Percentiles rank a stretch among this genome's conserved stretches.
phyloP scores from a whole-genome alignment of 2,113 vertebrate species.

The Notarius quadriscutis region DNA sequence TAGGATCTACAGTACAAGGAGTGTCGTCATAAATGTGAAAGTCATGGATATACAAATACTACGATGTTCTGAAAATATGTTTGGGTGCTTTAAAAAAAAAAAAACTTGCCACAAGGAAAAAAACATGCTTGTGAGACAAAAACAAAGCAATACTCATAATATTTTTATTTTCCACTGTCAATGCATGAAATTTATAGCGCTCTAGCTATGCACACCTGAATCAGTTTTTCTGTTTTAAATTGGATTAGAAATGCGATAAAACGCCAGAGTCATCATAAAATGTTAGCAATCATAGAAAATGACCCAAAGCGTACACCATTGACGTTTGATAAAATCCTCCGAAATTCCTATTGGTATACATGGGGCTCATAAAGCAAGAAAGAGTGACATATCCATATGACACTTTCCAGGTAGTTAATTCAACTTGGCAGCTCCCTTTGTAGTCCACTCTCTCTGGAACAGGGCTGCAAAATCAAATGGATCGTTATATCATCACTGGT shows the following conservation, averaged over 20 bases:
- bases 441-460: not conserved
- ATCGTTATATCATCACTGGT: not conserved
- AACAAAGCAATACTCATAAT: not conserved
- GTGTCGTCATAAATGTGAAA: not conserved
- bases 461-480: conserved; percentile 14
- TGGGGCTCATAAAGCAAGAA: conserved; percentile 1
- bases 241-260: not conserved
- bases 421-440: not conserved
- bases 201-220: not conserved
- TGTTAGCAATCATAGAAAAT: not conserved
- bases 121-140: not conserved
- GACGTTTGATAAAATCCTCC: not conserved
- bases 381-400: not conserved
- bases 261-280: not conserved
- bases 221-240: not conserved
- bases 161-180: not conserved
- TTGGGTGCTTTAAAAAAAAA: not conserved
- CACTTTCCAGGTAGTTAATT: conserved; percentile 26
- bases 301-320: not conserved
- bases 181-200: not conserved
- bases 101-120: not conserved
- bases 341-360: not conserved
- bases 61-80: not conserved
- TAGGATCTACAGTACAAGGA: not conserved
- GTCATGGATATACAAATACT: not conserved